Evolutionary conservation across 2,888 invertebrate genomes (phyloP).

Genomic region (Phalera bucephala): DNA sequence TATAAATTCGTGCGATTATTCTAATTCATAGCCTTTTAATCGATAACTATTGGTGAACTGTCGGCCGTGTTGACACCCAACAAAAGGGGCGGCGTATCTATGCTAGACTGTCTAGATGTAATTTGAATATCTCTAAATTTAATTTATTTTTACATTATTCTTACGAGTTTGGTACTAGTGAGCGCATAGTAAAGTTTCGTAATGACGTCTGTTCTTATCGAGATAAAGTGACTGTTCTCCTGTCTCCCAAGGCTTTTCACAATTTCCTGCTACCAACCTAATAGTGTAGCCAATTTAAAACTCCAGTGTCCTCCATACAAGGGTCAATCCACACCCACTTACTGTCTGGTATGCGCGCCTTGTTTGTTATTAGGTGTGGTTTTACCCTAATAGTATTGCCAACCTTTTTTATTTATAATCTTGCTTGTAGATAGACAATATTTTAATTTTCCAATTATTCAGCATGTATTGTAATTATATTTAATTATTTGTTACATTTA

Average conservation of each 20-base stretch:
- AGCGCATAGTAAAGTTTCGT: constrained; percentile 21
- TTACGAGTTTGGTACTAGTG: constrained; percentile 11
- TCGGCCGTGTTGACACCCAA: no score
- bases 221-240: constrained; percentile 9
- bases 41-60: no score
- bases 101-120: no score
- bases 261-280: constrained; percentile 11
- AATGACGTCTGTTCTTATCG: constrained; percentile 2
- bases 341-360: no score
- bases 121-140: no score
- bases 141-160: no score
- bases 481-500: constrained; percentile 30
- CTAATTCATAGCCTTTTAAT: no score
- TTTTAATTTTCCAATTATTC: constrained; percentile 27
- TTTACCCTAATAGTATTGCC: no score
- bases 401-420: constrained; percentile 18
- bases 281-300: constrained; percentile 28
- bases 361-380: no score
- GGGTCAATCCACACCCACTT: no score
- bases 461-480: constrained; percentile 16
- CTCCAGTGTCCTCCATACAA: constrained; percentile 33
- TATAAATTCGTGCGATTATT: no score
- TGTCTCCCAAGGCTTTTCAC: constrained; percentile 8
- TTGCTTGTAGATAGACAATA: constrained; percentile 34
- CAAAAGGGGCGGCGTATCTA: no score